Percentiles rank a stretch among this genome's conserved stretches.
Conservation (phyloP, 2,113 vertebrate species). For the Barnardius zonarius region DNA sequence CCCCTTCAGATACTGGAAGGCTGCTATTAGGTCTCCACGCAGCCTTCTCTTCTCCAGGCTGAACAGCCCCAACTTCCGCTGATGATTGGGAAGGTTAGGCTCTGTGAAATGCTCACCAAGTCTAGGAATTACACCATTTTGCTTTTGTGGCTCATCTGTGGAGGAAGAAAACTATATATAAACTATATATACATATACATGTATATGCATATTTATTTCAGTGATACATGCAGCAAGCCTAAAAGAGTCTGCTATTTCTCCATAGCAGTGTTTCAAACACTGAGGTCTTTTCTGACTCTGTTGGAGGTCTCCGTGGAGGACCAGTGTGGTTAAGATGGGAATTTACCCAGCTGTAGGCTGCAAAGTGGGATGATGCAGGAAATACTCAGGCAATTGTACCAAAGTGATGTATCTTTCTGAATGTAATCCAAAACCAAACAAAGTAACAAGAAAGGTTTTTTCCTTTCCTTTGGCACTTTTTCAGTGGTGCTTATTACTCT, state of each 20-base stretch:
- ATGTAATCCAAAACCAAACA: neutral
- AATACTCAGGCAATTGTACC: neutral
- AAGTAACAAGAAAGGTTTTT: neutral
- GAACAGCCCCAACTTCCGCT: too few relatives aligned
- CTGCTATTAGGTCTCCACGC: too few relatives aligned
- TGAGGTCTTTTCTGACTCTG: neutral
- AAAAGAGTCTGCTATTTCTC: neutral
- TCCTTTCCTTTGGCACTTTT: neutral
- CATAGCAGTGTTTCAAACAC: neutral
- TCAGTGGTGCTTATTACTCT: neutral
- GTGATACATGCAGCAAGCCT: neutral
- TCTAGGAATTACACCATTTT: neutral
- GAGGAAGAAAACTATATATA: neutral
- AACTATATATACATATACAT: neutral
- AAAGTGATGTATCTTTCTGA: neutral
- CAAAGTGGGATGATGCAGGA: neutral
- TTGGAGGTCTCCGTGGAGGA: neutral
- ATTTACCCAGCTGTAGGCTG: neutral
- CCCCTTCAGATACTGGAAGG: too few relatives aligned
- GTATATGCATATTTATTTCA: neutral
- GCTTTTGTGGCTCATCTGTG: neutral
- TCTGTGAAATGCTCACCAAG: neutral
- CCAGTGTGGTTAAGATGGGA: neutral
- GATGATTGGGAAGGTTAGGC: neutral
- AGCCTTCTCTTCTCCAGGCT: too few relatives aligned